Base-by-base conservation (phyloP, 2,888 invertebrate genomes). In the Dolomedes plantarius region DNA sequence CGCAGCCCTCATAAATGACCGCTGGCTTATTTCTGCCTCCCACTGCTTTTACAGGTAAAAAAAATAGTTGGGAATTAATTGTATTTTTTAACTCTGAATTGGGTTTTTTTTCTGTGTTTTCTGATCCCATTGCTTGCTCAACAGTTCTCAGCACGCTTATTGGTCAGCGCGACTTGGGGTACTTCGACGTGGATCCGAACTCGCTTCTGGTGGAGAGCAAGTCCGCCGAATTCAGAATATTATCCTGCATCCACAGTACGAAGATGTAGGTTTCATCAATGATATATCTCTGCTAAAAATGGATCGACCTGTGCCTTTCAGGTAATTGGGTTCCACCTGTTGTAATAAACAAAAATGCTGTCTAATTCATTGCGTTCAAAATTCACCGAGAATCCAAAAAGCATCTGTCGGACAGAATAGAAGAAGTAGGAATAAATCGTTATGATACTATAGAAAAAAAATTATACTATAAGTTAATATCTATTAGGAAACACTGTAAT, bases 161-260 rank as follows among this genome's bases (percentile, higher is more conserved):
- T 96, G 96, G 96, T 95, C 95, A 31, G 95, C 95, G 0, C 93
- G 95, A n/a, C 92, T 95, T 28, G 96, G 96, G 11, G 94, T 95
- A 11, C 92, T 95, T 0, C 93, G 95, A 0, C 93, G 95, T 69
- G 95, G 95, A 23, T 92, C 94, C 5, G 94, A 94, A 90, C 93
- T 95, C 28, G 94, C 95, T 6, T 95, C 95, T 0, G 95, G 95
- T 0, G 94, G 95, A 92, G 96, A 96, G 91, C 94, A 94, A 89
- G 93, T 94, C 0, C 92, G 94, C 5, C 93, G 94, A 36, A 93
- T 96, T 29, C 93, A 94, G 0, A 92, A 93, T 86, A 94, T 95
- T 39, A 92, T 94, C 39, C 92, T 95, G 5, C 95, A 96, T 91
- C 95, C 95, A 5, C 93, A 94, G 67, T 96, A 96, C 91, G 93